Evolutionary conservation across 2,113 vertebrate species (phyloP), one percentile per base, ranked within the genome.

Genomic region (Todiramphus chloris): DNA sequence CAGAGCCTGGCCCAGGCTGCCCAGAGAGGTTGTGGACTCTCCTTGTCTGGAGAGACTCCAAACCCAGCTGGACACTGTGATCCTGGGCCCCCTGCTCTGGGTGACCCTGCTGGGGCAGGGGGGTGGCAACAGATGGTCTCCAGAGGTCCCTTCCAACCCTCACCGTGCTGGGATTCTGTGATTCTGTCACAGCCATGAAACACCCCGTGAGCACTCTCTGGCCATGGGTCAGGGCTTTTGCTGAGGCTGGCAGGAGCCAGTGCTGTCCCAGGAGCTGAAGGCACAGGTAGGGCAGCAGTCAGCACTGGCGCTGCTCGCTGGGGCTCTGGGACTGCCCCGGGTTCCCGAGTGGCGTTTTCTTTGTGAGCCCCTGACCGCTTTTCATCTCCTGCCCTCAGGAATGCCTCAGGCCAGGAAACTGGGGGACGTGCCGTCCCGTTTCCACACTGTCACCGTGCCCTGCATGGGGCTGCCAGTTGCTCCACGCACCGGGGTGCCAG

Each of bases 391-490:
- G 79, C 50, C 0, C 64, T 18, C 50, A 6, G 80, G 2, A 86
- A 21, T 55, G 75, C 30, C 39, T 48, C 59, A 62, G 44, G 67
- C 43, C 72, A 43, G 93, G 76, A 80, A 83, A 39, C 0, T 0
- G 1, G 7, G 55, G 25, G 19, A 17, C 0, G 2, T n/a, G 59
- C 64, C 2, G 0, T 0, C 5, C 37, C 5, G 0, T 1, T 77
- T 48, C 68, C 80, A 77, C 21, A 10, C 5, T 2, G 11, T 4
- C 2, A 2, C 77, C 64, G 44, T 7, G 11, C 23, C 13, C 44
- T 2, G 2, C 2, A 0, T 1, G 0, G 21, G 37, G 30, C 19
- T 62, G 64, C 39, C 1, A 0, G 5, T 9, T 1, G 0, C 43
- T 33, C 39, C 2, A 0, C 41, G 17, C 7, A 2, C 30, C 0